A percentile compares a stretch with the other conserved stretches of the same genome.
Evolutionary conservation across 2,888 invertebrate genomes (phyloP).

Genomic region (Acrobasis repandana): DNA sequence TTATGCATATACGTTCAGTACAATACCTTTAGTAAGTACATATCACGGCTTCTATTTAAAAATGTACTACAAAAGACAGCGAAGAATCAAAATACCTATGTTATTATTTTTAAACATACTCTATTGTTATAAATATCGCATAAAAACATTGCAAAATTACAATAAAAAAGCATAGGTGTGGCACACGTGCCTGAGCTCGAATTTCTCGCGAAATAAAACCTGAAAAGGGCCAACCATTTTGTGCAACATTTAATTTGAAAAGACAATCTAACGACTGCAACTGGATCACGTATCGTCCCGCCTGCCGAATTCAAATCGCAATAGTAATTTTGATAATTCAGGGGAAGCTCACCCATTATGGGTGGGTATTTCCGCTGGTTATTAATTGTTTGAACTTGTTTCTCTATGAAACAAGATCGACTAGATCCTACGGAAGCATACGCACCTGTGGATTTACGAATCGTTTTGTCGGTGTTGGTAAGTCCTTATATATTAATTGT

Average conservation of each 20-base stretch:
- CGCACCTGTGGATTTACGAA: constrained; percentile 69
- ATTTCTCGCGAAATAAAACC: constrained; percentile 67
- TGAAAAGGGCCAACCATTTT: constrained; percentile 50
- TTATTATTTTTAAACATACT: constrained; percentile 17
- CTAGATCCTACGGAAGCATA: constrained; percentile 61
- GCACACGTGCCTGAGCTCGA: constrained; percentile 72
- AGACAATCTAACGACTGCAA: constrained; percentile 67
- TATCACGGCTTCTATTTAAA: too few species aligned
- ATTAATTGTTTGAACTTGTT: constrained; percentile 66
- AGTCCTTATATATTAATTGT: constrained; percentile 68
- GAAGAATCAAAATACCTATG: too few species aligned
- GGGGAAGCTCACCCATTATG: constrained; percentile 67
- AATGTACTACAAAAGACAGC: too few species aligned
- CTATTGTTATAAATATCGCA: constrained; percentile 21
- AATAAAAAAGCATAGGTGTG: constrained; percentile 61
- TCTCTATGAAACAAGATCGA: constrained; percentile 54
- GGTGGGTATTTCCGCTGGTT: constrained; percentile 73
- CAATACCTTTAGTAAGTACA: too few species aligned
- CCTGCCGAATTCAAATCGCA: constrained; percentile 71
- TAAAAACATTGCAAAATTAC: constrained; percentile 50
- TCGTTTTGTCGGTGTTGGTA: constrained; percentile 57
- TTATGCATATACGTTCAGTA: too few species aligned
- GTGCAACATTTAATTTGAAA: constrained; percentile 70
- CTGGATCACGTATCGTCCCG: constrained; percentile 62
- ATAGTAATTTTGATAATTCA: constrained; percentile 76